These are phyloP conservation scores for Scolanthus callimorphus DNA, from an alignment of 92 coral and sea anemone genomes.

Conservation along the genomic window DNA sequence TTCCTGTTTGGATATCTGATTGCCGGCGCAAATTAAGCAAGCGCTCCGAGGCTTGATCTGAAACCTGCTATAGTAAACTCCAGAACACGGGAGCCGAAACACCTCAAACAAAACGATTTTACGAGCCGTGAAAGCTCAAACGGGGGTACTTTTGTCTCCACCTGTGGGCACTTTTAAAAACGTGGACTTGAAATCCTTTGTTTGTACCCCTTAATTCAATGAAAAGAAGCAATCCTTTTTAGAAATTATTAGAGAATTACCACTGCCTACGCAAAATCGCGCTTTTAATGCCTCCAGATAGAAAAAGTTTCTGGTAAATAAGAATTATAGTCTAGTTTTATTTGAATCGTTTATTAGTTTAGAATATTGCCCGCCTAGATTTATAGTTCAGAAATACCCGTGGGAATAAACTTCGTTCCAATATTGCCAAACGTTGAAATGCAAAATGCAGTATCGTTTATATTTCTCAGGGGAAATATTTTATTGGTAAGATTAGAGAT, in stretches of 20 bases:
- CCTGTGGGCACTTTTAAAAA: background rate
- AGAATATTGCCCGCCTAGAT: background rate
- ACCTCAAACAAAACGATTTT: background rate
- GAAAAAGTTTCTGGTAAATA: too few relatives aligned
- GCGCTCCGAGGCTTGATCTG: background rate
- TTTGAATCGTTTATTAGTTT: background rate
- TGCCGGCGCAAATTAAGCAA: background rate
- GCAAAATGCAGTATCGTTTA: background rate
- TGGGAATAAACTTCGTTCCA: background rate
- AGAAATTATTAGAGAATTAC: background rate
- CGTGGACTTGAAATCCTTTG: background rate
- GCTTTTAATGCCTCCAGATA: too few relatives aligned
- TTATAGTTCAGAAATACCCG: background rate
- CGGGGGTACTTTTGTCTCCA: background rate
- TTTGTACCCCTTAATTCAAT: background rate
- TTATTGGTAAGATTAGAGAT: background rate
- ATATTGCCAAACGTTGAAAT: background rate
- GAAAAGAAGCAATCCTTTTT: background rate
- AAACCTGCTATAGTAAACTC: background rate
- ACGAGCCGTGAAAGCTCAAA: background rate
- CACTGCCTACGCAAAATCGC: too few relatives aligned
- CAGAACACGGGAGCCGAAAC: background rate
- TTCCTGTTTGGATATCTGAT: slow-evolving; percentile 1
- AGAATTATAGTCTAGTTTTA: too few relatives aligned
- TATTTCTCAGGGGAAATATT: background rate